Conservation (phyloP, 2,888 invertebrate genomes). For the Spodoptera littoralis region DNA sequence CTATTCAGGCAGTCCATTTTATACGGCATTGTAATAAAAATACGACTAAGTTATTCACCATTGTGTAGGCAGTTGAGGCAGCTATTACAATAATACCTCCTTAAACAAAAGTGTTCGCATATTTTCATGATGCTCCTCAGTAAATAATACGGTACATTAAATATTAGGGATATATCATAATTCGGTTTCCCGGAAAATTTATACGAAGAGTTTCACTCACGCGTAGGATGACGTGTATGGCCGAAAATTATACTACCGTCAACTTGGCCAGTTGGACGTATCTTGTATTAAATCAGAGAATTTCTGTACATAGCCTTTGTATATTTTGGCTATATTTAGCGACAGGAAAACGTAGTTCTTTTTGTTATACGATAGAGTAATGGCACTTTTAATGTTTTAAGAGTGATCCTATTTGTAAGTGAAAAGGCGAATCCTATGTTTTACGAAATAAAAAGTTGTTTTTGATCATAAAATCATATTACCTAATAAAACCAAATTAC, state of each 20-base stretch:
- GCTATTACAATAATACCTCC: background rate
- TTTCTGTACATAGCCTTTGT: constrained; percentile 14
- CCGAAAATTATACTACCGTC: constrained; percentile 14
- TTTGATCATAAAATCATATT: too few relatives aligned
- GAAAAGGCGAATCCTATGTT: too few relatives aligned
- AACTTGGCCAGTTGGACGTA: constrained; percentile 2
- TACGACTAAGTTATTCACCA: too few relatives aligned
- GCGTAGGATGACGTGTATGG: constrained; percentile 11
- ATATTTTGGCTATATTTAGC: constrained; percentile 17
- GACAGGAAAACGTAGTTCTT: background rate
- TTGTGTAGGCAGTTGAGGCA: too few relatives aligned
- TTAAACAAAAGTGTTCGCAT: background rate
- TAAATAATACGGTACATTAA: constrained; percentile 27
- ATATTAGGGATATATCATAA: constrained; percentile 17
- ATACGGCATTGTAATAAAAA: too few relatives aligned
- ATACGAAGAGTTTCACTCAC: background rate
- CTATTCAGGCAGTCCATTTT: too few relatives aligned
- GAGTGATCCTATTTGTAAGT: too few relatives aligned
- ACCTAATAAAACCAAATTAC: too few relatives aligned
- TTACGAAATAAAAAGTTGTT: too few relatives aligned
- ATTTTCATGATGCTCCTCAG: constrained; percentile 5
- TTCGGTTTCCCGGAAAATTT: constrained; percentile 31
- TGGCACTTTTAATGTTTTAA: too few relatives aligned
- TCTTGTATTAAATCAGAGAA: constrained; percentile 28
- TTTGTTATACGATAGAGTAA: background rate